These are phyloP conservation scores for Cerastoderma edule DNA, from an alignment of 2,888 invertebrate genomes.

Conservation along the genomic window DNA sequence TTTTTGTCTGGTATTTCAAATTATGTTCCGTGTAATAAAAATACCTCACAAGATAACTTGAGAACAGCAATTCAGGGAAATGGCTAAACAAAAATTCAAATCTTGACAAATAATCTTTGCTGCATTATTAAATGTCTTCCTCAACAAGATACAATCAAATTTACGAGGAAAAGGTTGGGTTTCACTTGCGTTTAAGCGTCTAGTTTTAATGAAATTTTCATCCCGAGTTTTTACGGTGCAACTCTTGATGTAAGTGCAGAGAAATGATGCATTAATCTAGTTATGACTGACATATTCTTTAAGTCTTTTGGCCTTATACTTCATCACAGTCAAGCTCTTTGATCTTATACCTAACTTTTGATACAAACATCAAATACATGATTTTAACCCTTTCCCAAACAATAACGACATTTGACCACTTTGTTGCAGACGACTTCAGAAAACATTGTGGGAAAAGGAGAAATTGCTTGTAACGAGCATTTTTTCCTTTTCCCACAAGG, in stretches of 20 bases:
- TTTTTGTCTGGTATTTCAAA: no score
- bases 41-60: no score
- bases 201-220: constrained; percentile 25
- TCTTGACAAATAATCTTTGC: constrained; percentile 22
- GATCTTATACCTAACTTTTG: no score
- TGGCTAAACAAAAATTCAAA: constrained; percentile 3
- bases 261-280: background rate
- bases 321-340: no score
- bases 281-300: no score
- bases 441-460: constrained; percentile 3
- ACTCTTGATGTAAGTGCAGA: constrained; percentile 10
- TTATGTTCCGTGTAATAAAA: no score
- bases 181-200: constrained; percentile 11
- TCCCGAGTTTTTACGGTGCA: constrained; percentile 10
- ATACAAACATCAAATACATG: no score
- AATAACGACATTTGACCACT: no score
- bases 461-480: constrained; percentile 2
- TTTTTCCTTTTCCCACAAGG: no score
- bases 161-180: constrained; percentile 23
- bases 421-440: no score
- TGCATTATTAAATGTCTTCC: constrained; percentile 24
- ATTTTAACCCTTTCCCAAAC: no score
- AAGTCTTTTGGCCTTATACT: no score
- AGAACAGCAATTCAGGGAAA: background rate
- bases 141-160: constrained; percentile 18